These are phyloP conservation scores for Bombus ignitus DNA, from an alignment of 1,140 invertebrate species.

Conservation along the genomic window DNA sequence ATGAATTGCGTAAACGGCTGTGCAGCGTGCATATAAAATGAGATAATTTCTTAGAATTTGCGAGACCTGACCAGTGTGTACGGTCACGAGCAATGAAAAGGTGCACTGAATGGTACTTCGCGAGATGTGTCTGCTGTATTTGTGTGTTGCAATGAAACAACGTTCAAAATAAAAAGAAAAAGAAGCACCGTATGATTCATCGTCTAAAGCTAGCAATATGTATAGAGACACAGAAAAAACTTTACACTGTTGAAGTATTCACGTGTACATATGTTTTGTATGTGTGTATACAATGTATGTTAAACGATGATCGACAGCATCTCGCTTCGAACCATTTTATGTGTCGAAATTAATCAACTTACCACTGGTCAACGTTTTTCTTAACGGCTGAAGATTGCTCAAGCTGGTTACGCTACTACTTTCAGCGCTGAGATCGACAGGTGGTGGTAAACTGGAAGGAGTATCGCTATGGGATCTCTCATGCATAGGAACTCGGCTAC, in stretches of 20 bases:
- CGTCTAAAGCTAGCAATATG: constrained; percentile 10
- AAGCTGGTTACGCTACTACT: constrained; percentile 97
- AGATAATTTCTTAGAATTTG: constrained; percentile 72
- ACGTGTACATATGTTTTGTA: background rate
- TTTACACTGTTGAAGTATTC: constrained; percentile 7
- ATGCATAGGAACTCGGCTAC: constrained; percentile 86
- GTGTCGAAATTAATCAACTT: constrained; percentile 74
- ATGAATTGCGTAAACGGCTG: constrained; percentile 81
- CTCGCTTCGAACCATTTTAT: constrained; percentile 64
- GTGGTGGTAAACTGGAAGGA: constrained; percentile 88
- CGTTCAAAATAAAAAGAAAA: background rate
- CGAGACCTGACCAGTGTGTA: constrained; percentile 70
- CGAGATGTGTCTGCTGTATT: constrained; percentile 64
- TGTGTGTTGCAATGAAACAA: constrained; percentile 4
- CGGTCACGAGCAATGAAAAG: constrained; percentile 77
- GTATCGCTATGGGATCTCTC: constrained; percentile 96
- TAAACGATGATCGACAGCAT: constrained; percentile 49
- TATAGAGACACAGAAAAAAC: constrained; percentile 13
- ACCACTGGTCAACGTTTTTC: constrained; percentile 94
- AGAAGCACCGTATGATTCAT: constrained; percentile 18
- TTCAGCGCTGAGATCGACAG: constrained; percentile 95
- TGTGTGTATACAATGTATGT: background rate
- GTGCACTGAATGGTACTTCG: constrained; percentile 65
- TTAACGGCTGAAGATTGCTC: constrained; percentile 91
- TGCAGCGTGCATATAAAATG: constrained; percentile 81